Evolutionary conservation across 2,113 vertebrate species (phyloP).

Genomic region (Psammodynastes pulverulentus): DNA sequence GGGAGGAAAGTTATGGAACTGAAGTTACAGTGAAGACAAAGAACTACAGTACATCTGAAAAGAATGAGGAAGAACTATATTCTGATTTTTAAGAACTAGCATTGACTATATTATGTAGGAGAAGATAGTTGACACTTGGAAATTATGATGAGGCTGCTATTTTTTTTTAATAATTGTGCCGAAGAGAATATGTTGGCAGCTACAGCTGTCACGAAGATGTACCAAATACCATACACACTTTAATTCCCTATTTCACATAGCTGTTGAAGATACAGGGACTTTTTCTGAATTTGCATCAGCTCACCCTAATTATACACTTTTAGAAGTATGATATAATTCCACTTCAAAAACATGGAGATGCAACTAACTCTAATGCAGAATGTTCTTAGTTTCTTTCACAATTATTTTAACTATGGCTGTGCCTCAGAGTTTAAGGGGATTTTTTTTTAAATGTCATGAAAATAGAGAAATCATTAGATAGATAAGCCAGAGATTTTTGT

Average conservation of each 20-base stretch:
- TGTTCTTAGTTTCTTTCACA: neutral
- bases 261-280: neutral
- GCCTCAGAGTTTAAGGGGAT: neutral
- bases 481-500: neutral
- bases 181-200: neutral
- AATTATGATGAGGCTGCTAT: neutral
- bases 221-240: neutral
- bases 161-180: neutral
- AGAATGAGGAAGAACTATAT: neutral
- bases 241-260: neutral
- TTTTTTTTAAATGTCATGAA: neutral
- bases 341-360: neutral
- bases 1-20: slow-evolving; percentile 8
- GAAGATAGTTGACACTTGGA: neutral
- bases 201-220: neutral
- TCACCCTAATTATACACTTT: neutral
- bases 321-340: neutral
- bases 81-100: neutral
- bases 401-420: neutral
- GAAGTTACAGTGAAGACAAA: neutral
- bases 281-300: neutral
- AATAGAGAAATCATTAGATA: neutral
- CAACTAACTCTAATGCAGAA: neutral
- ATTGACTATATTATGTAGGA: neutral
- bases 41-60: neutral